Evolutionary conservation across 2,113 vertebrate genomes (phyloP).

Genomic region (Chinchilla lanigera): DNA sequence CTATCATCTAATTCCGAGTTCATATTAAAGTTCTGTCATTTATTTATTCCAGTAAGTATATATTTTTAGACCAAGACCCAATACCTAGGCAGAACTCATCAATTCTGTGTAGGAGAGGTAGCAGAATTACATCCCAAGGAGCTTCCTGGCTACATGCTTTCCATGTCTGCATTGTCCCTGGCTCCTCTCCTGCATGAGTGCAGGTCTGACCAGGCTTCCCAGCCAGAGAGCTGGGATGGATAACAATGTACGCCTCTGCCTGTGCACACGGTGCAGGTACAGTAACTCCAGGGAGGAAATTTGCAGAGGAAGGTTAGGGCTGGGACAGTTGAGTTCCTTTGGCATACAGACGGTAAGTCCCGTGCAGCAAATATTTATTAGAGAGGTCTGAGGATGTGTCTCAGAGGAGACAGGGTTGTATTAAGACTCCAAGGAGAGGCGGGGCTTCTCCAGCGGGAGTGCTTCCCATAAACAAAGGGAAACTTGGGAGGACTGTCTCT

Average conservation of each 20-base stretch:
- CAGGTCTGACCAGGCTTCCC: background rate
- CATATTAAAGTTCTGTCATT: slow-evolving; percentile 6
- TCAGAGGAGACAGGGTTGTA: background rate
- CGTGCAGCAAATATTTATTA: background rate
- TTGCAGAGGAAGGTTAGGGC: background rate
- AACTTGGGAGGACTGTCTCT: background rate
- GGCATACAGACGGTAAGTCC: background rate
- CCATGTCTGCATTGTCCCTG: background rate
- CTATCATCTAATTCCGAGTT: background rate
- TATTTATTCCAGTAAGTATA: background rate
- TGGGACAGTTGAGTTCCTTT: background rate
- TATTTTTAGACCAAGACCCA: background rate
- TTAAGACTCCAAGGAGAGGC: background rate
- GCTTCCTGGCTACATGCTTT: background rate
- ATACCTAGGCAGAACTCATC: background rate
- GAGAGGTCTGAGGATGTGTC: background rate
- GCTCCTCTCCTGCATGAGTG: background rate
- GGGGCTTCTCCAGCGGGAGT: background rate
- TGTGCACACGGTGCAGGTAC: background rate
- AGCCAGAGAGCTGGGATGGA: background rate
- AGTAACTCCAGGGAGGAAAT: background rate
- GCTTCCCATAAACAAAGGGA: background rate
- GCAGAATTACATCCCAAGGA: background rate
- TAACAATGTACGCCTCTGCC: background rate
- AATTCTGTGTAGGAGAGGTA: background rate